A percentile compares a stretch with the other conserved stretches of the same genome.
Evolutionary conservation across 2,113 vertebrate species (phyloP).

Genomic region (Cygnus atratus): DNA sequence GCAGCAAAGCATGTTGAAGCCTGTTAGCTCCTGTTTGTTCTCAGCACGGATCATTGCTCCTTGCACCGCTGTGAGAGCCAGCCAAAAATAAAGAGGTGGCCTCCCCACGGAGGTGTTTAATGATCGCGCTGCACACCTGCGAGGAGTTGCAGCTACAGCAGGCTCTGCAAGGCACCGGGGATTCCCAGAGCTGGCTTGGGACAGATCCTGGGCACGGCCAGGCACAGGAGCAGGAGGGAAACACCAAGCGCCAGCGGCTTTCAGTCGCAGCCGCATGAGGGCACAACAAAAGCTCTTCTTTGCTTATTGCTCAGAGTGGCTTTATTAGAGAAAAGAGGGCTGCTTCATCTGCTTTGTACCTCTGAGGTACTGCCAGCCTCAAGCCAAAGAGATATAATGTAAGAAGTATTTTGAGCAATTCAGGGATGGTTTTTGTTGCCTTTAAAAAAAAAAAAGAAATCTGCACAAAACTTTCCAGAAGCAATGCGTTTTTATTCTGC

Average conservation of each 20-base stretch:
- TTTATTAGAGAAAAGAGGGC: not conserved
- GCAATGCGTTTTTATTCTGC: slow-evolving; percentile 28
- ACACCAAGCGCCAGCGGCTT: not conserved
- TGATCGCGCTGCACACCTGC: not conserved
- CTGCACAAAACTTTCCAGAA: not conserved
- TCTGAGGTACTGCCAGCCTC: slow-evolving; percentile 1
- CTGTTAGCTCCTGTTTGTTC: slow-evolving; percentile 39
- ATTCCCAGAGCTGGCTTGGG: rapidly evolving
- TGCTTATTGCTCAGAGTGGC: not conserved
- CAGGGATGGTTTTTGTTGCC: not conserved
- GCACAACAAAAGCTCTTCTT: not conserved
- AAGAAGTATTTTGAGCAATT: slow-evolving; percentile 8
- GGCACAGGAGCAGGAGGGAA: not conserved
- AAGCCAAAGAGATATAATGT: not conserved
- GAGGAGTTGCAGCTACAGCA: not conserved
- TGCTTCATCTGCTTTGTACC: not conserved
- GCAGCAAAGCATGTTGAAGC: slow-evolving; percentile 33
- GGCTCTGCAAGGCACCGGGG: not conserved
- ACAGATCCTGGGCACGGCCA: not conserved
- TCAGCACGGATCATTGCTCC: slow-evolving; percentile 47
- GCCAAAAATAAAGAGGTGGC: not conserved
- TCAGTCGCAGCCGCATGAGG: not conserved
- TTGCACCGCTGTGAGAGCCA: not conserved
- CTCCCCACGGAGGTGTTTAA: not conserved
- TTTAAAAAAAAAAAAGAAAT: not conserved